Evolutionary conservation across 2,888 invertebrate genomes (phyloP).

Genomic region (Drosophila formosana): DNA sequence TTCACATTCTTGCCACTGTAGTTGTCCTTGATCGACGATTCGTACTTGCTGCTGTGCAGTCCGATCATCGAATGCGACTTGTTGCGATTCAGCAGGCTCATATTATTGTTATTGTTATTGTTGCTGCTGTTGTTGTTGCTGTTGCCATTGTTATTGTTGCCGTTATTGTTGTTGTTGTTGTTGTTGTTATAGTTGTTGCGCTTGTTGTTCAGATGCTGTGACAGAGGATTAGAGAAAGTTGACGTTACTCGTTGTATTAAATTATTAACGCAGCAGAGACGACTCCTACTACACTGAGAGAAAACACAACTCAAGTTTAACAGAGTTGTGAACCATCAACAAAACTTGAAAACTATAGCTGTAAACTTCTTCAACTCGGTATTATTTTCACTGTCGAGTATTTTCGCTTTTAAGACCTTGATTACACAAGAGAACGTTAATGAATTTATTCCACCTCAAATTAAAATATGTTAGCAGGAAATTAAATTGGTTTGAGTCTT

Average conservation of each 20-base stretch:
- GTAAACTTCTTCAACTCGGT: too few relatives aligned
- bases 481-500: too few relatives aligned
- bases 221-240: conserved; percentile 15
- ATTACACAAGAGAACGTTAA: too few relatives aligned
- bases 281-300: background rate
- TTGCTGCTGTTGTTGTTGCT: conserved; percentile 37
- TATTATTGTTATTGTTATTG: conserved; percentile 52
- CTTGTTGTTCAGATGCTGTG: conserved; percentile 83
- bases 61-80: conserved; percentile 84
- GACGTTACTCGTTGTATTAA: conserved; percentile 3
- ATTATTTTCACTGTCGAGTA: too few relatives aligned
- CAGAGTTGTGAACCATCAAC: background rate
- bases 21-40: conserved; percentile 78
- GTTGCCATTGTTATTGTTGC: conserved; percentile 16
- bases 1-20: conserved; percentile 82
- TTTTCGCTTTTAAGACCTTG: too few relatives aligned
- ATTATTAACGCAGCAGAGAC: conserved; percentile 4
- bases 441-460: too few relatives aligned
- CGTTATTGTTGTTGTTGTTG: conserved; percentile 33
- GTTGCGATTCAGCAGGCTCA: conserved; percentile 80
- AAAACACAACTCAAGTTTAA: background rate
- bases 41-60: conserved; percentile 81
- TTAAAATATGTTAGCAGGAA: too few relatives aligned
- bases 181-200: conserved; percentile 67
- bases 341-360: too few relatives aligned